A percentile compares a stretch with the other conserved stretches of the same genome.
phyloP scores from a whole-genome alignment of 2,888 invertebrate species.

The Dichetophora obliterata region DNA sequence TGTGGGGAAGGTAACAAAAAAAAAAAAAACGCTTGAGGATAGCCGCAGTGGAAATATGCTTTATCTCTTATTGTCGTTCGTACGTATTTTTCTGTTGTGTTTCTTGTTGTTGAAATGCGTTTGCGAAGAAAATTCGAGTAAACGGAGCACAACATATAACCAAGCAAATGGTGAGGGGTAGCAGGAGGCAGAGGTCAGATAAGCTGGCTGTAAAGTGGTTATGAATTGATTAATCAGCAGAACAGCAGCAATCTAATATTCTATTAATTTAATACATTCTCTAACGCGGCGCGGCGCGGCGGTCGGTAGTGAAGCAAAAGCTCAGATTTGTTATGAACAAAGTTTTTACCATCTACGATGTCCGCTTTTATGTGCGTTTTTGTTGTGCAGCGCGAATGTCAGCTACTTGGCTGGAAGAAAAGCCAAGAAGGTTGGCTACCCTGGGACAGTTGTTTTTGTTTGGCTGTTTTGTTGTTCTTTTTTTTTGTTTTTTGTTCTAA shows the following conservation, averaged over 20 bases:
- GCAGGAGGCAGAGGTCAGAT: background rate
- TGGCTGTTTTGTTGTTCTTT: background rate
- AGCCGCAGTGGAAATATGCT: background rate
- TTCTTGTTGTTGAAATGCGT: background rate
- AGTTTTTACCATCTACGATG: slow-evolving; percentile 55
- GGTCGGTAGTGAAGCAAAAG: background rate
- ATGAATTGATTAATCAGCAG: slow-evolving; percentile 19
- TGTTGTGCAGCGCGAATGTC: slow-evolving; percentile 64
- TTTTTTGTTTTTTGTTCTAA: no score
- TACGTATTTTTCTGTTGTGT: background rate
- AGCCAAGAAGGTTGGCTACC: slow-evolving; percentile 42
- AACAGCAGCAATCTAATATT: background rate
- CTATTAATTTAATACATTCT: background rate
- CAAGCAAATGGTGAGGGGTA: background rate
- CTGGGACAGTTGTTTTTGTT: background rate
- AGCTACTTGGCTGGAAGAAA: slow-evolving; percentile 62
- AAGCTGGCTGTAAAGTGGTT: slow-evolving; percentile 10
- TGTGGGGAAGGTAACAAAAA: background rate
- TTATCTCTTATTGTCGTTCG: background rate
- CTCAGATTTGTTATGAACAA: background rate
- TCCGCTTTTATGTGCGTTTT: slow-evolving; percentile 58
- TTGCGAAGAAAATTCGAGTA: slow-evolving; percentile 5
- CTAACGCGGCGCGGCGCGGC: no score
- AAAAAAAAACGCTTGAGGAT: background rate
- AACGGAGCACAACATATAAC: background rate